Evolutionary conservation across 2,888 invertebrate genomes (phyloP), one percentile per base, ranked within the genome.

Genomic region (Acanthacorydalis orientalis): DNA sequence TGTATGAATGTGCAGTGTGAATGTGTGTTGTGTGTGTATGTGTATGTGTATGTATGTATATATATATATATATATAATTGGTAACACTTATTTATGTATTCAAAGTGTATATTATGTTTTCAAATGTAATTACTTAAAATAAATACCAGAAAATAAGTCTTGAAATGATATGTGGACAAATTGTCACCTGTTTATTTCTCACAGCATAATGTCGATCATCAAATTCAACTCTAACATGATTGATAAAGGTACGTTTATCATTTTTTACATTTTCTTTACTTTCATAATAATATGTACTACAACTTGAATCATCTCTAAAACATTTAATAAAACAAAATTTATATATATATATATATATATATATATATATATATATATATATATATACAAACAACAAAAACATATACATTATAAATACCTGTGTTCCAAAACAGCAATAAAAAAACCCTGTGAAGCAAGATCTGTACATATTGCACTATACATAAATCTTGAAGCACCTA

Each of bases 401-500:
- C 23, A 23, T 23, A 23, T 23, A 6, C 23, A 23, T 23, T 23
- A 46, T 33, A 39, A 38, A 44, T 57, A 75, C 74, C 74, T 73
- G 62, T 80, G 80, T 60, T 80, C 80, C 14, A 78, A 56, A n/a
- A 74, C 73, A 2, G 73, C 76, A 1, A 80, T 77, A 9, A 80
- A 60, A 59, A 72, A 79, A 2, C 80, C 80, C 54, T 75, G 69
- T 2, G 78, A 78, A 1, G 80, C 78, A 47, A 81, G 57, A 54
- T 80, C 78, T 41, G 68, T 63, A 56, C 76, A 76, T 41, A 75
- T 65, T 4, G 72, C 68, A 31, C 74, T 73, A 57, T 78, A 77
- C n/a, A 75, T 65, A 47, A 74, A 75, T 51, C 79, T 61, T 54
- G 69, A 70, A 1, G 74, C 77, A 1, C 77, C 77, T 31, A 79